phyloP scores from a whole-genome alignment of 2,888 invertebrate genomes.

The Leptinotarsa rubiginosa region DNA sequence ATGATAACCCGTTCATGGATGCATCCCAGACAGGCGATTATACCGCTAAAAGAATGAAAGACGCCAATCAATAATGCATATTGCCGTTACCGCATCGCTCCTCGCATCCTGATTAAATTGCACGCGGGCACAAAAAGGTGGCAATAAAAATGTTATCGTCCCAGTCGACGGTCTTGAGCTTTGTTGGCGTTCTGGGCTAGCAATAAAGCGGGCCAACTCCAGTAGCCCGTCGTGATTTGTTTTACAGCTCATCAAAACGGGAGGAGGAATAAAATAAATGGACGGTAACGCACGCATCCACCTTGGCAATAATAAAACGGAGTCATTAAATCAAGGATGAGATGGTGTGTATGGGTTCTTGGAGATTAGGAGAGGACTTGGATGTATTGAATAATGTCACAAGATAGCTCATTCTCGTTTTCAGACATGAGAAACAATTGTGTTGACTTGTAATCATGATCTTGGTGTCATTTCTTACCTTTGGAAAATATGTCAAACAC shows the following conservation, averaged over 20 bases:
- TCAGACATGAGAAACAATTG: too few species aligned
- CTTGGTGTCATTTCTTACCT: too few species aligned
- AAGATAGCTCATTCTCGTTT: neutral
- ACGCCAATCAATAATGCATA: slow-evolving; percentile 3
- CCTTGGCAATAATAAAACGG: slow-evolving; percentile 47
- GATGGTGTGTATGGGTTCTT: slow-evolving; percentile 19
- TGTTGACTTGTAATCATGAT: too few species aligned
- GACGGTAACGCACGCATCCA: slow-evolving; percentile 40
- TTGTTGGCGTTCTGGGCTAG: slow-evolving; percentile 37
- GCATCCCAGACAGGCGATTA: too few species aligned
- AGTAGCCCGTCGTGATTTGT: slow-evolving; percentile 57
- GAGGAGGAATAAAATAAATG: slow-evolving; percentile 52
- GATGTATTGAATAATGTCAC: slow-evolving; percentile 2
- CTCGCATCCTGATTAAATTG: slow-evolving; percentile 32
- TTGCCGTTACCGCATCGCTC: neutral
- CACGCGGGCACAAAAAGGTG: slow-evolving; percentile 30
- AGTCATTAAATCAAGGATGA: slow-evolving; percentile 34
- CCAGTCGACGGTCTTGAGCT: slow-evolving; percentile 35
- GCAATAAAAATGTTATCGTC: slow-evolving; percentile 43
- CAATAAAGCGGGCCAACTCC: slow-evolving; percentile 50
- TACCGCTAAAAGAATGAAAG: too few species aligned
- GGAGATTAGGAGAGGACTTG: neutral
- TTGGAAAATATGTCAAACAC: too few species aligned
- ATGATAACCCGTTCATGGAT: too few species aligned
- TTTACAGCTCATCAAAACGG: slow-evolving; percentile 58